phyloP scores from a whole-genome alignment of 2,797 vertebrate species.

The Oryzias sinensis region DNA sequence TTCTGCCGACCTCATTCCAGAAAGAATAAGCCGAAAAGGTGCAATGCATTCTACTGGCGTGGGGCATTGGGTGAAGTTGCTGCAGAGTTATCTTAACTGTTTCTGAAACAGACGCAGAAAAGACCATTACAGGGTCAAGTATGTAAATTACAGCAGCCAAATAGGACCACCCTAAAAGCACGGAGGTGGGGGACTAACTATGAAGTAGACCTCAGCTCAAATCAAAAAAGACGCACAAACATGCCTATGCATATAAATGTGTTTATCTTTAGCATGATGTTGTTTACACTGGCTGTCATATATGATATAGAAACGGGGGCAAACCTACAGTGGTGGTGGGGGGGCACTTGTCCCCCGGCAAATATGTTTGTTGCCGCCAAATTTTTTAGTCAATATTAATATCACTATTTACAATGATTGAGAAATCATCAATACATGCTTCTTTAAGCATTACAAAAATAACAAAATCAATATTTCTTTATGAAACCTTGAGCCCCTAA shows the following conservation, averaged over 20 bases:
- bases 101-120: constrained; percentile 50
- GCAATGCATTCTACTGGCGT: constrained; percentile 48
- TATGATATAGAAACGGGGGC: too few species aligned
- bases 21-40: constrained; percentile 52
- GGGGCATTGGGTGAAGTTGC: constrained; percentile 39
- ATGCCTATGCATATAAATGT: constrained; percentile 42
- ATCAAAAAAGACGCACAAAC: constrained; percentile 34
- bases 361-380: too few species aligned
- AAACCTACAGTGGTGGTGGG: too few species aligned
- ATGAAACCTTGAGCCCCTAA: too few species aligned
- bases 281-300: constrained; percentile 24
- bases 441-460: too few species aligned
- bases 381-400: too few species aligned
- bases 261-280: constrained; percentile 26
- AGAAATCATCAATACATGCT: too few species aligned
- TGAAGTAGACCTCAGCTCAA: constrained; percentile 33
- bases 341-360: too few species aligned
- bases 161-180: constrained; percentile 50
- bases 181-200: constrained; percentile 44
- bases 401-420: too few species aligned
- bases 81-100: constrained; percentile 57
- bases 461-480: too few species aligned
- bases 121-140: constrained; percentile 63
- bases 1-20: constrained; percentile 39
- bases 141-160: constrained; percentile 60